Conservation (phyloP, 2,888 invertebrate species). For the Morpho achilles region DNA sequence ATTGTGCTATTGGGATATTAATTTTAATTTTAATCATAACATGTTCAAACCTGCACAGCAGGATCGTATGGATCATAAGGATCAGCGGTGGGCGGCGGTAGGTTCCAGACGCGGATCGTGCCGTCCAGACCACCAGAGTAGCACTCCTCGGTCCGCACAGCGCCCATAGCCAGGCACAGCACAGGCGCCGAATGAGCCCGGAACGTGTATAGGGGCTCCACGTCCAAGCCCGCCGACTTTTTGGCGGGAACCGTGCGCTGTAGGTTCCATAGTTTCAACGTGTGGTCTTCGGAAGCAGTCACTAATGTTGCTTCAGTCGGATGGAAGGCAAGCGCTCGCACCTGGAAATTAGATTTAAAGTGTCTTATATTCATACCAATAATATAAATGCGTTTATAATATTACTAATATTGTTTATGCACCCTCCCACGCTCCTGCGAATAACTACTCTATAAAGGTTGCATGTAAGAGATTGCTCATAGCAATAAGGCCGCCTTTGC, state of each 20-base stretch:
- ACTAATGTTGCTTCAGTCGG: constrained; percentile 97
- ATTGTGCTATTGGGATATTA: no score
- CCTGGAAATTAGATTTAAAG: constrained; percentile 49
- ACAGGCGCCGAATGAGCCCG: constrained; percentile 97
- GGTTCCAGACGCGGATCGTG: constrained; percentile 97
- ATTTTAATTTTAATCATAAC: no score
- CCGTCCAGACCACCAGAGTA: constrained; percentile 97
- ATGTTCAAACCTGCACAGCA: constrained; percentile 82
- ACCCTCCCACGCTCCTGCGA: no score
- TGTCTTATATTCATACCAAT: no score
- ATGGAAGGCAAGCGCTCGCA: constrained; percentile 94
- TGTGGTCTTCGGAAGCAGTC: constrained; percentile 99
- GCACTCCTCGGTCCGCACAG: constrained; percentile 95
- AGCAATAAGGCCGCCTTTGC: no score
- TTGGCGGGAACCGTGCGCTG: constrained; percentile 98
- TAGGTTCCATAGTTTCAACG: constrained; percentile 99
- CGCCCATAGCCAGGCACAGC: constrained; percentile 95
- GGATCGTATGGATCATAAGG: constrained; percentile 98
- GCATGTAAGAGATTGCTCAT: no score
- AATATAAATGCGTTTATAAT: no score
- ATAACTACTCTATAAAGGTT: no score
- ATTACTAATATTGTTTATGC: no score
- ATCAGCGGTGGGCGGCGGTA: constrained; percentile 96
- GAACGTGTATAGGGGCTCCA: constrained; percentile 99
- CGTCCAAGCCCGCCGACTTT: constrained; percentile 97